These are phyloP conservation scores for Gallinago undulata DNA, from an alignment of 2,113 vertebrate genomes.

Conservation along the genomic window DNA sequence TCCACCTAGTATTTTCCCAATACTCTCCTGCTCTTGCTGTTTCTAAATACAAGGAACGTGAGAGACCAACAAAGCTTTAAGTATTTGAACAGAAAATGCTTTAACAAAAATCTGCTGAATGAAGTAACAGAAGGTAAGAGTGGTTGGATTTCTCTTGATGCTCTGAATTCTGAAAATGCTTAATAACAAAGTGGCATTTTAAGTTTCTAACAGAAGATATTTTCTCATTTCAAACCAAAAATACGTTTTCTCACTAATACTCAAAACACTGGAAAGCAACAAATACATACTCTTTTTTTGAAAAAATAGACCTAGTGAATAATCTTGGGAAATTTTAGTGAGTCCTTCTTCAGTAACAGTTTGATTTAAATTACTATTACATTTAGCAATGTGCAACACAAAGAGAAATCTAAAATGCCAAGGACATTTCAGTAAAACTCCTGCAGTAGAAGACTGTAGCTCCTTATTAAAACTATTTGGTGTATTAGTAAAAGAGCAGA, in stretches of 20 bases:
- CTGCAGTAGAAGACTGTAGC: neutral
- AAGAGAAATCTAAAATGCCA: neutral
- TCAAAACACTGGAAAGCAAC: neutral
- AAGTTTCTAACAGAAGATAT: neutral
- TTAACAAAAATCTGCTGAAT: neutral
- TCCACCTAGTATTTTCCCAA: neutral
- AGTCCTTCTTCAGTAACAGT: neutral
- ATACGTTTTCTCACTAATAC: neutral
- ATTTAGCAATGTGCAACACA: neutral
- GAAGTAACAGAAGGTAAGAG: fast-evolving
- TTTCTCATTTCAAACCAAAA: neutral
- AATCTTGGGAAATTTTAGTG: neutral
- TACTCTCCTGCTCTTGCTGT: neutral
- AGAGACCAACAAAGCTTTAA: neutral
- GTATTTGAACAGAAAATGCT: neutral
- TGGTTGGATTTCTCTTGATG: neutral
- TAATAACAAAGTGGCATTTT: neutral
- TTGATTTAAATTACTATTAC: neutral
- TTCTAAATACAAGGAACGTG: neutral
- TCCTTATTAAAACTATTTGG: neutral
- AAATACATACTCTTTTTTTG: neutral
- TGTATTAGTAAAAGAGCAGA: neutral
- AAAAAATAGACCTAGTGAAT: neutral
- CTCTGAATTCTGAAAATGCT: neutral
- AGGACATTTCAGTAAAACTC: neutral